A percentile compares a stretch with the other conserved stretches of the same genome.
phyloP scores from a whole-genome alignment of 2,113 vertebrate species.

The Phalacrocorax pelagicus region DNA sequence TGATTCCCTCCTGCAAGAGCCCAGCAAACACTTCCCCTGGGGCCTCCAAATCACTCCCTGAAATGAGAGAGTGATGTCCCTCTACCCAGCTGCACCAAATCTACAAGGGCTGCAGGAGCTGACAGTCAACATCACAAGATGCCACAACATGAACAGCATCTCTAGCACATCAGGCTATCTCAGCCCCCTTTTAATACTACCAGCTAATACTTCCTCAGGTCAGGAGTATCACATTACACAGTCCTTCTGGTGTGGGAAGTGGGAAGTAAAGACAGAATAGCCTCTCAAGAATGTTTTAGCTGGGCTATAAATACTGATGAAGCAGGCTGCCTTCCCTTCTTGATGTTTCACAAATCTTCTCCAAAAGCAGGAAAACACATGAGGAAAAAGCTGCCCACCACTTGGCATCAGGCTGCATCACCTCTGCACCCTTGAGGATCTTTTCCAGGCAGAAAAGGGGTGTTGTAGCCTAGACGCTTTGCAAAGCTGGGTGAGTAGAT shows the following conservation, averaged over 20 bases:
- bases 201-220: not conserved
- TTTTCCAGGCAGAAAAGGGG: not conserved
- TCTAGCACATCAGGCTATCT: not conserved
- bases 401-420: not conserved
- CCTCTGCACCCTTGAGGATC: not conserved
- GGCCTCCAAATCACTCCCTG: not conserved
- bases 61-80: no score
- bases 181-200: not conserved
- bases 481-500: not conserved
- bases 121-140: fast-evolving
- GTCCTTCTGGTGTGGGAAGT: not conserved
- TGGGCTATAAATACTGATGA: not conserved
- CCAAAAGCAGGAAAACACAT: not conserved
- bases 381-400: not conserved
- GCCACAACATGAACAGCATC: not conserved
- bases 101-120: not conserved
- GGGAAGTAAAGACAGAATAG: not conserved
- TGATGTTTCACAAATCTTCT: not conserved
- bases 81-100: not conserved
- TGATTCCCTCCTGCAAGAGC: not conserved
- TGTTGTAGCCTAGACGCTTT: not conserved
- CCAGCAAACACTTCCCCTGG: not conserved
- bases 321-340: not conserved
- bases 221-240: not conserved
- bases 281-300: not conserved